Evolutionary conservation across 2,888 invertebrate species (phyloP).

Genomic region (Aleiodes leptofemur): DNA sequence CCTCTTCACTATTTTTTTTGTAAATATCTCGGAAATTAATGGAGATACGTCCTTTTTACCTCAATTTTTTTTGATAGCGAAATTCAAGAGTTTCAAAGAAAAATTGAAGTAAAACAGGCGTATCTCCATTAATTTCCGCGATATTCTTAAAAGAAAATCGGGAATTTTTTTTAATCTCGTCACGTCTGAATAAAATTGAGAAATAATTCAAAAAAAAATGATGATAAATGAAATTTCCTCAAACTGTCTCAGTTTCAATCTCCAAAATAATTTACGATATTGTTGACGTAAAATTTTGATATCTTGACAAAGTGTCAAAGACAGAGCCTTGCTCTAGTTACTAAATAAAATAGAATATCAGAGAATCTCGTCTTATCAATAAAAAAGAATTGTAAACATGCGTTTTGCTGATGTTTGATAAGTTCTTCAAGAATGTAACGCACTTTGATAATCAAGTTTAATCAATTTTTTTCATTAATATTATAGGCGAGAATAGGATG

Average conservation of each 20-base stretch:
- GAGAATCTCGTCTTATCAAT: constrained; percentile 11
- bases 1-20: too few species aligned
- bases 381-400: background rate
- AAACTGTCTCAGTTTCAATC: background rate
- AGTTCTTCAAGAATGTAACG: background rate
- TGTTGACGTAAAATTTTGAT: background rate
- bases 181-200: too few species aligned
- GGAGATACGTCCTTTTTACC: too few species aligned
- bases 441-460: background rate
- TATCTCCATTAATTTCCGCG: too few species aligned
- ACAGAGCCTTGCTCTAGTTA: constrained; percentile 21
- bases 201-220: too few species aligned
- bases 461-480: background rate
- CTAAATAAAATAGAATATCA: background rate
- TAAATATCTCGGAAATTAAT: too few species aligned
- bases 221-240: too few species aligned
- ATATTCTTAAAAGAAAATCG: too few species aligned
- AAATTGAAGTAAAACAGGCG: too few species aligned
- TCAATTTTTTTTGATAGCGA: too few species aligned
- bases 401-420: constrained; percentile 1
- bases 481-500: constrained; percentile 55
- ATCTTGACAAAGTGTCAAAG: constrained; percentile 23
- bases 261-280: background rate
- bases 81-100: too few species aligned
- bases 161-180: too few species aligned